Evolutionary conservation across 2,888 invertebrate genomes (phyloP).

Genomic region (Adelphocoris suturalis): DNA sequence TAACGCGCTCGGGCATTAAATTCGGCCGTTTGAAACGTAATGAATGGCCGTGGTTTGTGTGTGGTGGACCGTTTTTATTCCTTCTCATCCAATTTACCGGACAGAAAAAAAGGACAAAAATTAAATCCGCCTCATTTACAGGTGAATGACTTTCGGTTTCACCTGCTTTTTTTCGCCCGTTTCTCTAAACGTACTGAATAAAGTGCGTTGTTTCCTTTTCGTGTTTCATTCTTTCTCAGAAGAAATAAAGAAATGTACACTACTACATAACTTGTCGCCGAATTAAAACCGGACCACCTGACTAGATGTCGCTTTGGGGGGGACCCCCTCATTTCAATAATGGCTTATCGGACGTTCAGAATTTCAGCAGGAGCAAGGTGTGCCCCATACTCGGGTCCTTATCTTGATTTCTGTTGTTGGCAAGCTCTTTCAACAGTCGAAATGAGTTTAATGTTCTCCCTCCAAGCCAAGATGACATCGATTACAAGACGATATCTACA

Average conservation of each 20-base stretch:
- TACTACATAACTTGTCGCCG: slow-evolving; percentile 18
- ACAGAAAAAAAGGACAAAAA: neutral
- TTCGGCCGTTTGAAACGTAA: slow-evolving; percentile 36
- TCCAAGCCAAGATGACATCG: neutral
- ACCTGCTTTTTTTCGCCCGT: slow-evolving; percentile 32
- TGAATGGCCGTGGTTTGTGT: slow-evolving; percentile 36
- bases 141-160: slow-evolving; percentile 35
- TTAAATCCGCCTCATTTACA: slow-evolving; percentile 33
- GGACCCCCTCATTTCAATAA: slow-evolving; percentile 8
- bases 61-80: slow-evolving; percentile 32
- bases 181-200: slow-evolving; percentile 32
- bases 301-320: slow-evolving; percentile 2
- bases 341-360: neutral
- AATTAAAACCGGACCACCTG: slow-evolving; percentile 35
- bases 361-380: slow-evolving; percentile 38
- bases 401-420: slow-evolving; percentile 42
- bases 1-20: slow-evolving; percentile 6
- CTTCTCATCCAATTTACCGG: slow-evolving; percentile 19
- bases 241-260: slow-evolving; percentile 31
- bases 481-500: slow-evolving; percentile 28
- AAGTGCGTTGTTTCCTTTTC: slow-evolving; percentile 10
- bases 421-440: slow-evolving; percentile 21
- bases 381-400: neutral
- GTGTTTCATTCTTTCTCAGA: slow-evolving; percentile 1
- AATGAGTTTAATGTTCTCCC: neutral